phyloP scores from a whole-genome alignment of 2,113 vertebrate species.

The Struthidea cinerea region DNA sequence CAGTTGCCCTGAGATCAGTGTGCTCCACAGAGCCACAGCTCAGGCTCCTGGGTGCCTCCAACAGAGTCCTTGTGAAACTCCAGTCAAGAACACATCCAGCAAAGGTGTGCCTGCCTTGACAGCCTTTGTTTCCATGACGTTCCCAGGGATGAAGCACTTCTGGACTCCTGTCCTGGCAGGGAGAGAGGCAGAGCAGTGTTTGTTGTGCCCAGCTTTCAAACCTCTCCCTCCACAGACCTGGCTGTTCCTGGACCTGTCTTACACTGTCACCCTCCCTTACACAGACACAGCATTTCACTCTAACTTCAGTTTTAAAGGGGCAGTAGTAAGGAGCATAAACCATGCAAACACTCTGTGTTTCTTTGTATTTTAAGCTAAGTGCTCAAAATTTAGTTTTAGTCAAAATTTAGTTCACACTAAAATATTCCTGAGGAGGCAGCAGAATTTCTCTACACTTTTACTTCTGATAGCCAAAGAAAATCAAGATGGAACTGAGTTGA shows the following conservation, averaged over 20 bases:
- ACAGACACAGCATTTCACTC: background rate
- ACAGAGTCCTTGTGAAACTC: background rate
- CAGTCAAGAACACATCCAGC: background rate
- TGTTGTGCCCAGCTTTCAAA: background rate
- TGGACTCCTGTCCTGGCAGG: background rate
- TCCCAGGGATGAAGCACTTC: background rate
- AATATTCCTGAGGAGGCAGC: background rate
- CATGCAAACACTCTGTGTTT: background rate
- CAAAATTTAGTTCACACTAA: background rate
- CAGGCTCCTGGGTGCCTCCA: background rate
- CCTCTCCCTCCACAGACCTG: background rate
- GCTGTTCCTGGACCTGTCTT: background rate
- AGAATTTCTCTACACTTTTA: background rate
- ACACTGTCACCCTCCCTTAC: background rate
- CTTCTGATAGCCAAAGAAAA: background rate
- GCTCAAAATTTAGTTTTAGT: background rate
- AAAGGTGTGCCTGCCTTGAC: background rate
- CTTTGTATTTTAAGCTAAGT: background rate
- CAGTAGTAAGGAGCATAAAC: background rate
- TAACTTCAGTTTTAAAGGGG: background rate
- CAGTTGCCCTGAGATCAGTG: fast-evolving
- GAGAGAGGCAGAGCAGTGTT: background rate
- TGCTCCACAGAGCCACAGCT: background rate
- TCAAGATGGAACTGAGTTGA: background rate
- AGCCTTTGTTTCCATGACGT: background rate